Evolutionary conservation across 2,797 vertebrate genomes (phyloP).

Genomic region (Labroides dimidiatus): DNA sequence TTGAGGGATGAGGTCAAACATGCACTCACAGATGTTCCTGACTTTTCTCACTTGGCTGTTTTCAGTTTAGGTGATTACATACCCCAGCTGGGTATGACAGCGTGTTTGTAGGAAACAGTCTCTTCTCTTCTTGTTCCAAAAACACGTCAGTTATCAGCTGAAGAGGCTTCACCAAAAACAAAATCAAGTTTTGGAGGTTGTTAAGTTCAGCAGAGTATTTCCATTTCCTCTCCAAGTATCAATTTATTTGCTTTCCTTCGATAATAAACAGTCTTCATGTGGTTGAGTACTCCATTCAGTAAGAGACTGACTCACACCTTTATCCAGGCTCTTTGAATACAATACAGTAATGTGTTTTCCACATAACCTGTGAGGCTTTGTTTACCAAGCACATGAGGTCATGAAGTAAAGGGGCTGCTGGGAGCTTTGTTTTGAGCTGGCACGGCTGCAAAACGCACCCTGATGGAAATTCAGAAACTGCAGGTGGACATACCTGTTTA

Average conservation of each 20-base stretch:
- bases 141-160: constrained; percentile 18
- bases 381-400: constrained; percentile 49
- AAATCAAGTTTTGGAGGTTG: background rate
- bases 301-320: constrained; percentile 7
- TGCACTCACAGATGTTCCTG: constrained; percentile 22
- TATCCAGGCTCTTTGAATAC: constrained; percentile 9
- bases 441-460: background rate
- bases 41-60: constrained; percentile 20
- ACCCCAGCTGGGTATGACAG: constrained; percentile 26
- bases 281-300: background rate
- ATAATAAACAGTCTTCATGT: background rate
- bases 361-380: constrained; percentile 42
- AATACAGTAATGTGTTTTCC: constrained; percentile 4
- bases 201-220: background rate
- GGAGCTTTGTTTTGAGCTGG: constrained; percentile 22
- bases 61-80: constrained; percentile 17
- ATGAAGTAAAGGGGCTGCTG: constrained; percentile 16
- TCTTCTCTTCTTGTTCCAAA: constrained; percentile 11
- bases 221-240: background rate
- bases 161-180: too few species aligned
- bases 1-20: constrained; percentile 21
- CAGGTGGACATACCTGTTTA: constrained; percentile 40
- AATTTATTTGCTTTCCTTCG: background rate
- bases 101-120: constrained; percentile 13
- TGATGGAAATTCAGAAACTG: background rate